phyloP scores from a whole-genome alignment of 2,797 vertebrate genomes.

The Enteromius unitaeniatus region DNA sequence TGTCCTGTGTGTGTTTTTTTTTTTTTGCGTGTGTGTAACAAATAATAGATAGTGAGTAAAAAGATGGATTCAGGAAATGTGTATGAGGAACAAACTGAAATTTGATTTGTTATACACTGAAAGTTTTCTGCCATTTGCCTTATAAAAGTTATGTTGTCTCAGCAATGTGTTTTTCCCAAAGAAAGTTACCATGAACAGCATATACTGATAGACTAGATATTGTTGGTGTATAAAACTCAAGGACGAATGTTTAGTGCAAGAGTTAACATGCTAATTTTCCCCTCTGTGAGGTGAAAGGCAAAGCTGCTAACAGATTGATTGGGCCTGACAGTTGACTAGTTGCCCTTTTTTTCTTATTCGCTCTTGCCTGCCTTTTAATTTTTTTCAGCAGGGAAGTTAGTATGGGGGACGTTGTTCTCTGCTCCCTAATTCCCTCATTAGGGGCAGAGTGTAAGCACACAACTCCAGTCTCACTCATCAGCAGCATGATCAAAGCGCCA shows the following conservation, averaged over 20 bases:
- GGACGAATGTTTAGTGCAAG: slow-evolving; percentile 33
- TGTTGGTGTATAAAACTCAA: slow-evolving; percentile 22
- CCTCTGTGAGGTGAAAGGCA: slow-evolving; percentile 84
- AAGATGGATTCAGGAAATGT: no score
- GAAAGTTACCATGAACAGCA: not conserved
- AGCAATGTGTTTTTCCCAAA: not conserved
- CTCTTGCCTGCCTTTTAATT: slow-evolving; percentile 42
- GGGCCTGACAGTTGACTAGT: slow-evolving; percentile 90
- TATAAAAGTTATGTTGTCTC: not conserved
- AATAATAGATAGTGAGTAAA: not conserved
- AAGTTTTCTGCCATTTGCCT: not conserved
- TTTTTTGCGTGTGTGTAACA: not conserved
- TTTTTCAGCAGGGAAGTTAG: slow-evolving; percentile 81
- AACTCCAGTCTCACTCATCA: slow-evolving; percentile 87
- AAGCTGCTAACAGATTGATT: slow-evolving; percentile 86
- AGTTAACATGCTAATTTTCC: slow-evolving; percentile 34
- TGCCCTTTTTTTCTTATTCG: slow-evolving; percentile 62
- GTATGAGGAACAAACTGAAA: not conserved
- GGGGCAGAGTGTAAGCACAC: slow-evolving; percentile 86
- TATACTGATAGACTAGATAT: slow-evolving; percentile 6
- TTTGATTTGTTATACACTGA: not conserved
- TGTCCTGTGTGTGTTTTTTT: not conserved
- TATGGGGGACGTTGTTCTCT: slow-evolving; percentile 85
- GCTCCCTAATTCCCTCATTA: slow-evolving; percentile 96
- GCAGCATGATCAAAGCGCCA: slow-evolving; percentile 89